Evolutionary conservation across 2,888 invertebrate species (phyloP).

Genomic region (Pyrocoelia pectoralis): DNA sequence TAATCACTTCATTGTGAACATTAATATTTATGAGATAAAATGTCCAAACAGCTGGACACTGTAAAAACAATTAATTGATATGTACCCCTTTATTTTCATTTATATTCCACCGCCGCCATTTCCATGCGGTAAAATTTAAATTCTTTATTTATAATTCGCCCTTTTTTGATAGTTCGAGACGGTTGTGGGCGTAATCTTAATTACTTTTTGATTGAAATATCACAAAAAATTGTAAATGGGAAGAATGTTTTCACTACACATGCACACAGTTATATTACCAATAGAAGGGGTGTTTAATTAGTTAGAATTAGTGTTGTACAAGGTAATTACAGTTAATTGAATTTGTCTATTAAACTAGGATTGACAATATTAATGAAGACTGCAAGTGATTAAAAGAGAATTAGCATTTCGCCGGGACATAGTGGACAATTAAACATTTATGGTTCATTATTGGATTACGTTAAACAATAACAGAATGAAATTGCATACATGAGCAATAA

Average conservation of each 20-base stretch:
- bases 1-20: not conserved
- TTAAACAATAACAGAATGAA: too few species aligned
- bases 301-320: too few species aligned
- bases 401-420: too few species aligned
- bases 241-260: not conserved
- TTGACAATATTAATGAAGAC: too few species aligned
- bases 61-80: conserved; percentile 3
- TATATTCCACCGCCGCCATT: conserved; percentile 3
- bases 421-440: too few species aligned
- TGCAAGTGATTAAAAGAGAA: too few species aligned
- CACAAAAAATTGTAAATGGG: not conserved
- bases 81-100: conserved; percentile 7
- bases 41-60: conserved; percentile 3
- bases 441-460: too few species aligned
- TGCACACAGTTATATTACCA: not conserved
- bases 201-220: not conserved
- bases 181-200: not conserved
- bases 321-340: too few species aligned
- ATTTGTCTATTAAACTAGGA: too few species aligned
- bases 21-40: conserved; percentile 10
- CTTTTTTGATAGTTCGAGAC: not conserved
- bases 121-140: not conserved
- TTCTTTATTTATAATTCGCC: not conserved
- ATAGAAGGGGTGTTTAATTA: not conserved
- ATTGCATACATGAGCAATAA: too few species aligned